Percentiles rank a stretch among this genome's conserved stretches.
phyloP scores from a whole-genome alignment of 2,888 invertebrate genomes.

The Heliconius cydno region DNA sequence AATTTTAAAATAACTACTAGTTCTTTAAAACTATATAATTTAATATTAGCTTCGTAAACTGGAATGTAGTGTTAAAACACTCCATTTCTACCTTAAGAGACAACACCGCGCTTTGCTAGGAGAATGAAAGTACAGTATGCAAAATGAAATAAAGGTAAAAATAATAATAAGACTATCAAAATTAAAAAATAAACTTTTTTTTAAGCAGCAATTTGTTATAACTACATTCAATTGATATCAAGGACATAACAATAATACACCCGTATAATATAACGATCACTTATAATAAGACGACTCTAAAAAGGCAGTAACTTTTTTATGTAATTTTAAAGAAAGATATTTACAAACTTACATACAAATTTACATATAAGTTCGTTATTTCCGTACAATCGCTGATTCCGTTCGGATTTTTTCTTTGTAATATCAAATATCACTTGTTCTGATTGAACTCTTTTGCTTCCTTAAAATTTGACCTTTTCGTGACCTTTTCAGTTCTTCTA shows the following conservation, averaged over 20 bases:
- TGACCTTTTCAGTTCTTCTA: neutral
- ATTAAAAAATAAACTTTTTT: neutral
- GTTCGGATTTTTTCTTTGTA: slow-evolving; percentile 7
- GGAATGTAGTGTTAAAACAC: too few relatives aligned
- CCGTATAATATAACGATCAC: neutral
- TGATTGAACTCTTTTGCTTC: slow-evolving; percentile 12
- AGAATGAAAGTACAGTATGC: too few relatives aligned
- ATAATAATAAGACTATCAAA: neutral
- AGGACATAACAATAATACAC: neutral
- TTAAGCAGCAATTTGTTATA: neutral
- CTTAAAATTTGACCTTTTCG: slow-evolving; percentile 5
- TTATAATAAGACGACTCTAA: neutral
- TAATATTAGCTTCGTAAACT: too few relatives aligned
- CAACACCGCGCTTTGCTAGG: neutral
- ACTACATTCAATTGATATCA: neutral
- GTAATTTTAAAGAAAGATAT: neutral
- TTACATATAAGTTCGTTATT: neutral
- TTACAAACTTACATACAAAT: neutral
- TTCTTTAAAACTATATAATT: too few relatives aligned
- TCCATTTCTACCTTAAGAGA: neutral
- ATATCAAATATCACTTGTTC: slow-evolving; percentile 19
- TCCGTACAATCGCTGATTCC: neutral
- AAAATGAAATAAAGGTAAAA: neutral
- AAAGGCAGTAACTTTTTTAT: neutral
- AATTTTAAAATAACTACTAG: neutral